Conservation (phyloP, 2,113 vertebrate species). For the Dipodomys spectabilis region DNA sequence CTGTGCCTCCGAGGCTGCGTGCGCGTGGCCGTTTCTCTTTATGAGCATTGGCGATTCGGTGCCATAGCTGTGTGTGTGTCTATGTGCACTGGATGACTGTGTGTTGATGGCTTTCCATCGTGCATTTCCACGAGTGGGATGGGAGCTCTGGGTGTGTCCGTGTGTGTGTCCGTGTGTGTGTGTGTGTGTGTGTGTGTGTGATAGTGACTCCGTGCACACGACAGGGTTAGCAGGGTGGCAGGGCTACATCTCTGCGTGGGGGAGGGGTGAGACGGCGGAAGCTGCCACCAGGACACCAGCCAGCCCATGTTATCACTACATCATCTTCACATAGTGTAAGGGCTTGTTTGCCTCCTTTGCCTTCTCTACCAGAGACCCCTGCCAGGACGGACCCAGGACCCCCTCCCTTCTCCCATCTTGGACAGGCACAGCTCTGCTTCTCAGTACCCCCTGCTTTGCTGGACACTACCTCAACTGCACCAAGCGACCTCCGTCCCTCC, state of each 20-base stretch:
- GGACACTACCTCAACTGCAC: constrained; percentile 77
- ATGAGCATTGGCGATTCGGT: not conserved
- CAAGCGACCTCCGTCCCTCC: constrained; percentile 84
- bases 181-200: not conserved
- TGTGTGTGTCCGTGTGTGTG: not conserved
- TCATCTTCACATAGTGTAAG: not conserved
- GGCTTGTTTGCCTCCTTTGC: not conserved
- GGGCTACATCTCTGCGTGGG: not conserved
- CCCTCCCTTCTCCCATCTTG: constrained; percentile 6
- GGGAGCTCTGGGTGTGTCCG: constrained; percentile 62
- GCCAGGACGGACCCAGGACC: constrained; percentile 10
- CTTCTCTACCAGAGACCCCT: constrained; percentile 50
- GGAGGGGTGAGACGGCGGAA: not conserved
- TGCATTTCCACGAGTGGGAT: not conserved
- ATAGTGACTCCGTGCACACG: not conserved
- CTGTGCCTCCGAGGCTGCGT: not conserved
- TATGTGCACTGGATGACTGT: not conserved
- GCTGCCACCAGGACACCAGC: not conserved
- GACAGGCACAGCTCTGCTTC: not conserved
- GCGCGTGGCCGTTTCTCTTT: not conserved
- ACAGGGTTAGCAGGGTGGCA: too few relatives aligned
- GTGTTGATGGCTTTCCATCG: not conserved
- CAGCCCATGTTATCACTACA: not conserved
- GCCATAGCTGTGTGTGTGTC: not conserved
- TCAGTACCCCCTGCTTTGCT: constrained; percentile 57